Evolutionary conservation across 1,140 invertebrate genomes (phyloP).

Genomic region (Drosophila ironensis): DNA sequence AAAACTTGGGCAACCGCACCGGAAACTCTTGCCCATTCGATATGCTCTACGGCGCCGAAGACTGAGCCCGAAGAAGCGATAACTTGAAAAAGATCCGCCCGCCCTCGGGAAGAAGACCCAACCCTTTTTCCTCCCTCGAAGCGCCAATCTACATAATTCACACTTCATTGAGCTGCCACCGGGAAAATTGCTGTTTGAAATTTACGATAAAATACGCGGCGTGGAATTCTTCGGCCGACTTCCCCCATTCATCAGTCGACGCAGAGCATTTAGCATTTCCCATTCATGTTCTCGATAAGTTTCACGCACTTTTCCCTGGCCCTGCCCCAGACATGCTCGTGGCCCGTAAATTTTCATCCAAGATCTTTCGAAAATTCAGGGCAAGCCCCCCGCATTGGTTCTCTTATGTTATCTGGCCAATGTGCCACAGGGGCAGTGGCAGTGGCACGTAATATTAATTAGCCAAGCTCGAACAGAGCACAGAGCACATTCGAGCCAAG

Average conservation of each 20-base stretch:
- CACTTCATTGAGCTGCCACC: slow-evolving; percentile 54
- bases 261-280: slow-evolving; percentile 4
- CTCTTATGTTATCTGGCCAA: slow-evolving; percentile 57
- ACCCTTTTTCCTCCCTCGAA: slow-evolving; percentile 13
- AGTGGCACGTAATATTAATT: slow-evolving; percentile 72
- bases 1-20: slow-evolving; percentile 43
- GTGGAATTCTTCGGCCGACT: slow-evolving; percentile 15
- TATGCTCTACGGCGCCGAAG: slow-evolving; percentile 19
- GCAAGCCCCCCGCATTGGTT: slow-evolving; percentile 51
- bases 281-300: slow-evolving; percentile 33
- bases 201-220: slow-evolving; percentile 18
- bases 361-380: slow-evolving; percentile 58
- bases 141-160: slow-evolving; percentile 57
- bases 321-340: slow-evolving; percentile 48
- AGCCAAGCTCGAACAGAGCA: slow-evolving; percentile 45
- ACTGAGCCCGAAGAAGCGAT: slow-evolving; percentile 9
- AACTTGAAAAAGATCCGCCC: too few relatives aligned
- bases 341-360: slow-evolving; percentile 47
- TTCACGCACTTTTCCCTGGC: slow-evolving; percentile 36
- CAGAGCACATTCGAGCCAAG: slow-evolving; percentile 1
- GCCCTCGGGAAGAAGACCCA: slow-evolving; percentile 7
- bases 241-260: slow-evolving; percentile 29
- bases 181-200: slow-evolving; percentile 6
- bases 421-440: slow-evolving; percentile 20
- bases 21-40: slow-evolving; percentile 44